Conservation (phyloP, 2,797 vertebrate species). For the Thamnophis elegans region DNA sequence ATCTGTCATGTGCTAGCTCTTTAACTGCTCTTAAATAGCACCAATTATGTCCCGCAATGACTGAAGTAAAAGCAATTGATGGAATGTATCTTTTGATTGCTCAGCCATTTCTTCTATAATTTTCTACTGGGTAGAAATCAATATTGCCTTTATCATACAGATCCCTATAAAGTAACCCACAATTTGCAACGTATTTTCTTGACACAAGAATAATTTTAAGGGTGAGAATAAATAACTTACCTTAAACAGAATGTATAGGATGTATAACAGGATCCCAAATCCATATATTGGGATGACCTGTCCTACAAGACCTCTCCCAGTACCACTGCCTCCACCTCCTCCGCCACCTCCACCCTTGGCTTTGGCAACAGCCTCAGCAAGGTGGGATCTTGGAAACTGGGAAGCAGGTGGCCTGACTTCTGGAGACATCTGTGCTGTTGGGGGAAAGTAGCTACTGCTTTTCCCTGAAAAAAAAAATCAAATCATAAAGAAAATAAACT, state of each 20-base stretch:
- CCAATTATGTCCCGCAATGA: background rate
- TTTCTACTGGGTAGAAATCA: constrained; percentile 5
- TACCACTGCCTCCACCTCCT: constrained; percentile 41
- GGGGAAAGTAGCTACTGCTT: constrained; percentile 76
- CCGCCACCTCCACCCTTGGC: constrained; percentile 75
- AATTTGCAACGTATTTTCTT: background rate
- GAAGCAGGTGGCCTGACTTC: constrained; percentile 68
- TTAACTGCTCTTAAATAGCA: constrained; percentile 10
- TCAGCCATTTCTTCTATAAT: background rate
- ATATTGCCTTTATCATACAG: background rate
- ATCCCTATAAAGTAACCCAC: background rate
- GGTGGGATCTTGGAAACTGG: constrained; percentile 75
- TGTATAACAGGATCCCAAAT: constrained; percentile 93
- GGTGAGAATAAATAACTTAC: constrained; percentile 67
- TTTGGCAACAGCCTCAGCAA: constrained; percentile 79
- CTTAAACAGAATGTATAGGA: constrained; percentile 93
- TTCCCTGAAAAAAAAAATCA: constrained; percentile 76
- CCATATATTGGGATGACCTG: constrained; percentile 94
- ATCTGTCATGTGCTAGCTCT: background rate
- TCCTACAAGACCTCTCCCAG: constrained; percentile 82
- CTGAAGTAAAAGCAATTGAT: background rate
- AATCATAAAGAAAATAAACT: background rate
- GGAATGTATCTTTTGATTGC: background rate
- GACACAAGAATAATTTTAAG: background rate
- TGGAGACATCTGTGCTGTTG: constrained; percentile 68